Evolutionary conservation across 2,888 invertebrate species (phyloP).

Genomic region (Chironomus riparius): DNA sequence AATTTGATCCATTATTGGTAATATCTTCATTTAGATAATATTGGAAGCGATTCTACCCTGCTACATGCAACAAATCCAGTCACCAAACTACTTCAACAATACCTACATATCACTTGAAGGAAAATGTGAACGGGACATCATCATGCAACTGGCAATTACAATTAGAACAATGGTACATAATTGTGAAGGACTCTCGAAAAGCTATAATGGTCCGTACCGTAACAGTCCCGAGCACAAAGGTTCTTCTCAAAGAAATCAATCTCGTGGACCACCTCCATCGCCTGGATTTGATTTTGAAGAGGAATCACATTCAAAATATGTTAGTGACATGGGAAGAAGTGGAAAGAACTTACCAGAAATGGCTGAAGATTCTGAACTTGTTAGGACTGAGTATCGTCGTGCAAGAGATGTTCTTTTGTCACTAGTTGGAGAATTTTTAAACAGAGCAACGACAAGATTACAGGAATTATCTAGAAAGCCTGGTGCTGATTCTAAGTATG

Average conservation of each 20-base stretch:
- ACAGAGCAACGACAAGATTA: constrained; percentile 69
- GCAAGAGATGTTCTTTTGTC: constrained; percentile 90
- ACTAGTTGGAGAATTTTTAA: constrained; percentile 88
- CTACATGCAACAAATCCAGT: constrained; percentile 87
- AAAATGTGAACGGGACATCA: constrained; percentile 86
- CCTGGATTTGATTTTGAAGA: constrained; percentile 82
- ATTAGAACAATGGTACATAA: constrained; percentile 93
- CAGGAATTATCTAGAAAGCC: constrained; percentile 78
- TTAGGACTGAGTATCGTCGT: constrained; percentile 79
- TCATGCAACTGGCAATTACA: constrained; percentile 86
- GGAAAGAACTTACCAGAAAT: constrained; percentile 68
- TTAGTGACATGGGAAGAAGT: constrained; percentile 67
- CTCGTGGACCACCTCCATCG: constrained; percentile 61
- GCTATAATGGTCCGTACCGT: constrained; percentile 88
- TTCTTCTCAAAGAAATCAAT: constrained; percentile 70
- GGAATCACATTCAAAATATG: constrained; percentile 76
- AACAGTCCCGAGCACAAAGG: constrained; percentile 88
- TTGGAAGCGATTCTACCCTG: constrained; percentile 94
- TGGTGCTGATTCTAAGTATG: constrained; percentile 76
- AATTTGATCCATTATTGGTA: no score
- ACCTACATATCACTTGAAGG: constrained; percentile 71
- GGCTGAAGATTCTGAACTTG: constrained; percentile 74
- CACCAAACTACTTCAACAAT: constrained; percentile 48
- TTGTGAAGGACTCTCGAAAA: constrained; percentile 90
- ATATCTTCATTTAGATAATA: constrained; percentile 53